Percentiles rank a stretch among this genome's conserved stretches.
These are phyloP conservation scores for Bedellia somnulentella DNA, from an alignment of 2,888 invertebrate genomes.

Conservation along the genomic window DNA sequence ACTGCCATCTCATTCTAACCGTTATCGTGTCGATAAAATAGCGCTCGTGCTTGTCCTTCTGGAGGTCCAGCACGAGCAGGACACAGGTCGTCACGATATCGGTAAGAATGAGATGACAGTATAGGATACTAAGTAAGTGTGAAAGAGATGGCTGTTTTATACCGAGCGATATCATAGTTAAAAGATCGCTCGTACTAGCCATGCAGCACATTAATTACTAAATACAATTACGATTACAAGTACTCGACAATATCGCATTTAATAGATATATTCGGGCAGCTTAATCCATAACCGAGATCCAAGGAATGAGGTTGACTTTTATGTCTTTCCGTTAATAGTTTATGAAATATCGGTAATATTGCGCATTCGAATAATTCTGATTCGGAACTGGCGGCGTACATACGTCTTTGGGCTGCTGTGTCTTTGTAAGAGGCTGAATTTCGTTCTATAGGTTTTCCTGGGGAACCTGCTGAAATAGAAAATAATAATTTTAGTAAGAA, in stretches of 20 bases:
- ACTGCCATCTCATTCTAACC: no score
- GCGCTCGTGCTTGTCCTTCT: no score
- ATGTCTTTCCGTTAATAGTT: constrained; percentile 83
- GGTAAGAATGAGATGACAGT: no score
- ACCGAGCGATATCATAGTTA: no score
- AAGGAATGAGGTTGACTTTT: constrained; percentile 68
- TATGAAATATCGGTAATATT: constrained; percentile 89
- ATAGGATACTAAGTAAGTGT: no score
- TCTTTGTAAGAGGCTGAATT: constrained; percentile 55
- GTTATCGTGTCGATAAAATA: no score
- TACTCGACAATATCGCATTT: constrained; percentile 96
- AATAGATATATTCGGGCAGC: constrained; percentile 92
- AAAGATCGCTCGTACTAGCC: no score
- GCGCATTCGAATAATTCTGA: constrained; percentile 83
- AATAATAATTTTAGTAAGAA: constrained; percentile 2
- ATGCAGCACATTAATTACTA: no score
- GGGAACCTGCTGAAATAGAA: constrained; percentile 33
- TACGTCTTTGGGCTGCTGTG: constrained; percentile 43
- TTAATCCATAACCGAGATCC: constrained; percentile 76
- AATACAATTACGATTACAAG: constrained; percentile 73
- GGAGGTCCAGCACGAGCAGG: no score
- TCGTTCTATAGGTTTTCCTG: constrained; percentile 41
- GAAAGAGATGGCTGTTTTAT: no score
- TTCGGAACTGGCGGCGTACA: constrained; percentile 80
- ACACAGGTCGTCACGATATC: no score